Base-by-base conservation (phyloP, 2,797 vertebrate species). In the Sebastes baramenuke region DNA sequence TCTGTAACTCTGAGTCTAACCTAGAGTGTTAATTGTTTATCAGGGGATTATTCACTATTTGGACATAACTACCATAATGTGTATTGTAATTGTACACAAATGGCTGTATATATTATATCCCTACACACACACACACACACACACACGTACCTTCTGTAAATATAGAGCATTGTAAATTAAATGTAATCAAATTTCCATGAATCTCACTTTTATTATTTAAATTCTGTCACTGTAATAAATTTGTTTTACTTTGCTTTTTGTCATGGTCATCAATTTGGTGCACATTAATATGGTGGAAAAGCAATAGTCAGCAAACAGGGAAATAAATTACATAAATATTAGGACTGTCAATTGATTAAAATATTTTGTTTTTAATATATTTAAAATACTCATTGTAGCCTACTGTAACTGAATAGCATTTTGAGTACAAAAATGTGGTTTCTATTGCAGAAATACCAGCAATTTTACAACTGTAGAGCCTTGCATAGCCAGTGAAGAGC, bases 141-240 rank as follows among this genome's bases (percentile, higher is more conserved):
- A 58, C 54, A 6, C 61, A 72, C 30, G 69, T 4, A 3, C 55
- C 12, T 59, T 61, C 12, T 91, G 71, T 82, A 87, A 72, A 77
- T 72, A 81, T 22, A 81, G 3, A 38, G 55, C 0, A 62, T 36
- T 83, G 77, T 76, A 61, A 74, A 80, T 80, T 0, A 75, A 62
- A 73, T 67, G 24, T 60, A 62, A 75, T 81, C 18, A 75, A 55
- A 80, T 42, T 75, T 68, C 25, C 32, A 52, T 71, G 6, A 81
- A 83, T 81, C 64, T 67, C 46, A 52, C 46, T 62, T 75, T 74
- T 77, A 75, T 58, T 89, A 60, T 87, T 86, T 42, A 59, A 81
- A 83, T 85, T 84, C 72, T 89, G 84, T 71, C 86, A 84, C 64
- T 86, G 27, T 81, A 88, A 93, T 88, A 80, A 74, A 80, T 65